Evolutionary conservation across 2,797 vertebrate species (phyloP).

Genomic region (Halcyon smyrnensis): DNA sequence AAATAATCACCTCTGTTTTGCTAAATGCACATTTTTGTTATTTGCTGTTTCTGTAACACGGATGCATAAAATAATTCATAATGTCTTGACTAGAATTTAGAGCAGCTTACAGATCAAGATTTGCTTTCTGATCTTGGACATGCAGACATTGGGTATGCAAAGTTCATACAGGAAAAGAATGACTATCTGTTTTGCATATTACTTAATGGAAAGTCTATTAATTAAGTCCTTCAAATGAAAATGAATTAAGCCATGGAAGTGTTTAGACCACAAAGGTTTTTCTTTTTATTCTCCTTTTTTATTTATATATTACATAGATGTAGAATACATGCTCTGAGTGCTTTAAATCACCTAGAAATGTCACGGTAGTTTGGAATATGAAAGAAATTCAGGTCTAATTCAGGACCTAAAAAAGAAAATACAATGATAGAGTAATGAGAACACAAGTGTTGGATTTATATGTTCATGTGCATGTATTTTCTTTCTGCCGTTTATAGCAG

Average conservation of each 20-base stretch:
- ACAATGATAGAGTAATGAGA: background rate
- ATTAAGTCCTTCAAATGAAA: background rate
- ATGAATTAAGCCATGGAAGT: background rate
- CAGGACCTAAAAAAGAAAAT: background rate
- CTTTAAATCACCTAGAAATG: background rate
- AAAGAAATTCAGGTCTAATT: background rate
- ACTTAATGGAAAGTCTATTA: background rate
- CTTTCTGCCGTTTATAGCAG: background rate
- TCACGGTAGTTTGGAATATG: background rate
- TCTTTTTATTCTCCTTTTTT: background rate
- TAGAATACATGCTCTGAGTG: background rate
- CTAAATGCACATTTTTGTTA: background rate
- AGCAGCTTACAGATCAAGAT: background rate
- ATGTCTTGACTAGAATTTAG: background rate
- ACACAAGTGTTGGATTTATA: background rate
- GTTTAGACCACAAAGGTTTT: background rate
- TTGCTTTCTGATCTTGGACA: background rate
- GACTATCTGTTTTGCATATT: background rate
- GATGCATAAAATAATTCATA: background rate
- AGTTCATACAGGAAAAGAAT: background rate
- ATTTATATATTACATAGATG: background rate
- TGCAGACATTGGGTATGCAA: background rate
- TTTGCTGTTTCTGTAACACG: background rate
- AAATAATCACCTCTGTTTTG: background rate
- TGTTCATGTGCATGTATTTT: background rate